Conservation (phyloP, 2,888 invertebrate species). For the Cephus rjabovi region DNA sequence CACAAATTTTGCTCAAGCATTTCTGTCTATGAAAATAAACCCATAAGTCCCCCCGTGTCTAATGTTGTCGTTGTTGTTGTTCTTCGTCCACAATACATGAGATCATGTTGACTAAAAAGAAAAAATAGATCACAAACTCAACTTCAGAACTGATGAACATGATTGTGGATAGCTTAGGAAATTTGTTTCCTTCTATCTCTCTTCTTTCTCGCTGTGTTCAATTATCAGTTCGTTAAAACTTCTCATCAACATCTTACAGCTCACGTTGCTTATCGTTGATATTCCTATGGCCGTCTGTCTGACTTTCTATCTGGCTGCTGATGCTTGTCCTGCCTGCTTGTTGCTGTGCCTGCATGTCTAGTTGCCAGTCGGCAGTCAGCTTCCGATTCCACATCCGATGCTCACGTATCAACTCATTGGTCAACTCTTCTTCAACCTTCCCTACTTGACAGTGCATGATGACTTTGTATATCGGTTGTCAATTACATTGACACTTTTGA, state of each 20-base stretch:
- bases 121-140: background rate
- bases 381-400: background rate
- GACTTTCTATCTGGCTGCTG: background rate
- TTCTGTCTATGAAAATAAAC: background rate
- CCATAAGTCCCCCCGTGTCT: background rate
- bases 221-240: background rate
- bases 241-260: background rate
- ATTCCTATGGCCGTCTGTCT: background rate
- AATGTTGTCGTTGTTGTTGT: background rate
- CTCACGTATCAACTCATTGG: constrained; percentile 12
- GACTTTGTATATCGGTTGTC: constrained; percentile 24
- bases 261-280: background rate
- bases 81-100: background rate
- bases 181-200: background rate
- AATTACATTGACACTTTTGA: background rate
- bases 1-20: background rate
- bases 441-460: constrained; percentile 35
- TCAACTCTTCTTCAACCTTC: constrained; percentile 5
- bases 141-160: background rate
- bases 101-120: background rate
- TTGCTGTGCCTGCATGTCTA: constrained; percentile 22
- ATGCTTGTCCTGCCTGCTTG: background rate
- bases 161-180: background rate
- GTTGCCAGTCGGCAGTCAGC: constrained; percentile 65
- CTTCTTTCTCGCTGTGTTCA: background rate